Base-by-base conservation (phyloP, 1,140 invertebrate species). In the Idris sp. region DNA sequence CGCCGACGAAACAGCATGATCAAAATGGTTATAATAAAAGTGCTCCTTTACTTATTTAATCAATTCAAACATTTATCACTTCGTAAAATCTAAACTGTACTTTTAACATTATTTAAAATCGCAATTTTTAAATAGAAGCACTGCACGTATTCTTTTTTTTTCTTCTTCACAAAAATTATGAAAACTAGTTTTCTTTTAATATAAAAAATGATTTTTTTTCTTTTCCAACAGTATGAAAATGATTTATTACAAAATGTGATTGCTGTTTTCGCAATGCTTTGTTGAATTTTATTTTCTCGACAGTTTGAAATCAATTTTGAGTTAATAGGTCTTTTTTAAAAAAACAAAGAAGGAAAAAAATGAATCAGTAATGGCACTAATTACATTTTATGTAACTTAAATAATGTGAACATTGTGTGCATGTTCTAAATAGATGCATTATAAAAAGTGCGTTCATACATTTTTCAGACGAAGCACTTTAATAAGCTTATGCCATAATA, bases 331-430 rank as follows among this genome's bases (percentile, higher is more conserved):
- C n/a, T n/a, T n/a, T n/a, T n/a, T n/a, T n/a, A n/a, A n/a, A n/a
- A n/a, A n/a, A n/a, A n/a, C n/a, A n/a, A n/a, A n/a, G n/a, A 6
- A 22, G 19, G 2, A 22, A 2, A 4, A 6, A 22, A 22, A 22
- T 22, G 6, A 22, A 22, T 22, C 25, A 4, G 15, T 11, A 28
- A 18, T n/a, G 8, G 8, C 14, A 26, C 0, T 14, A 33, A 48
- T 38, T 49, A 19, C 10, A 2, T 26, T 28, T 67, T 67, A 67
- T 41, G 43, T 67, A 67, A 67, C 26, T 2, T 8, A 6, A 33
- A 67, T 48, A 67, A 67, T 48, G 35, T 13, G 51, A 67, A 48
- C 41, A 56, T 48, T 68, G 64, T 68, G n/a, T 31, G 5, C 25
- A 22, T 22, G 35, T 35, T 14, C 41, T 68, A 35, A 68, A 68